These are phyloP conservation scores for Aporrectodea caliginosa DNA, from an alignment of 1,140 invertebrate genomes.

Conservation along the genomic window DNA sequence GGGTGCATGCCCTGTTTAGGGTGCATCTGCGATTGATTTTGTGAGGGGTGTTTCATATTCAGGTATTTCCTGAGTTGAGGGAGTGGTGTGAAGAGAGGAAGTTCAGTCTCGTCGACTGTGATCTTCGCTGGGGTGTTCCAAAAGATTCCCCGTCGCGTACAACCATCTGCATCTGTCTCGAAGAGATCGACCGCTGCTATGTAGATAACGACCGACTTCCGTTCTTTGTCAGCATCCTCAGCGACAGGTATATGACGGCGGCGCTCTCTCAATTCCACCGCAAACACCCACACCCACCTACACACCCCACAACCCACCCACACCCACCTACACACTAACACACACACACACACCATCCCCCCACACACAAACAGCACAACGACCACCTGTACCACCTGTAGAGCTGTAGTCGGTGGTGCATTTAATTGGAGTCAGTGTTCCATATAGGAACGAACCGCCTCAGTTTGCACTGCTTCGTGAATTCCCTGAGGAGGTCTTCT, in stretches of 20 bases:
- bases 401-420: too few relatives aligned
- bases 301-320: background rate
- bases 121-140: slow-evolving; percentile 54
- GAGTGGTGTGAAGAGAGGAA: slow-evolving; percentile 50
- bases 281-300: background rate
- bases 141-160: slow-evolving; percentile 45
- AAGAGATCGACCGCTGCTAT: slow-evolving; percentile 49
- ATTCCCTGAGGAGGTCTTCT: background rate
- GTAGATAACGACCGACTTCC: slow-evolving; percentile 44
- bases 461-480: background rate
- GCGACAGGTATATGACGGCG: slow-evolving; percentile 42
- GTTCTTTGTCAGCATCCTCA: slow-evolving; percentile 50
- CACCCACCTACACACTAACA: background rate
- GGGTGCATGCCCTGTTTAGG: too few relatives aligned
- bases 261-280: background rate
- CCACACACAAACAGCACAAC: too few relatives aligned
- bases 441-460: too few relatives aligned
- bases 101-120: slow-evolving; percentile 50
- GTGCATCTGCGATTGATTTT: too few relatives aligned
- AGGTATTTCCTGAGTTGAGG: slow-evolving; percentile 54
- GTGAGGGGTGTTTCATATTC: background rate
- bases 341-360: too few relatives aligned
- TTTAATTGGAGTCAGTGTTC: too few relatives aligned
- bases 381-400: too few relatives aligned
- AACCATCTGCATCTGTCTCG: slow-evolving; percentile 49